A percentile compares a stretch with the other conserved stretches of the same genome.
Evolutionary conservation across 92 coral and sea anemone genomes (phyloP).

Genomic region (Heliopora coerulea): DNA sequence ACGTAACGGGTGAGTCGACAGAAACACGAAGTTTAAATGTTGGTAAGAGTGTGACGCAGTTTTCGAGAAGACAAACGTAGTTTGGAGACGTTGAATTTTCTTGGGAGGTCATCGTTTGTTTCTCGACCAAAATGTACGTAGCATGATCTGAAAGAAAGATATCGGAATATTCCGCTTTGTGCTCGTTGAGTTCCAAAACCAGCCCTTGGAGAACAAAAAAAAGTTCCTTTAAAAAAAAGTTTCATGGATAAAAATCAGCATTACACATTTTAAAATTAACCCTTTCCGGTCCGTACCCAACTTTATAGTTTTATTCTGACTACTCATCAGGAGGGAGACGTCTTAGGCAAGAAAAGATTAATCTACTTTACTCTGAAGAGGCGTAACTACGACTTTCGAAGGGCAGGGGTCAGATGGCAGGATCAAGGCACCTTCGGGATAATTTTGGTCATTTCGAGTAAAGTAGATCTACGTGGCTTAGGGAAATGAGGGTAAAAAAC

Average conservation of each 20-base stretch:
- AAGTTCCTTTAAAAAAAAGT: neutral
- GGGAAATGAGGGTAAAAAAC: too few species aligned
- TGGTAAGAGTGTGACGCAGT: constrained; percentile 70
- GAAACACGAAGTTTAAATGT: constrained; percentile 72
- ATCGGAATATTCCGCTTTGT: constrained; percentile 74
- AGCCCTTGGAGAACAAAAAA: constrained; percentile 59
- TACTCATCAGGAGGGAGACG: too few species aligned
- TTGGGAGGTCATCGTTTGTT: constrained; percentile 43
- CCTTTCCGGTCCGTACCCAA: too few species aligned
- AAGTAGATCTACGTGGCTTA: too few species aligned
- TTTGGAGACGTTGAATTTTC: constrained; percentile 41
- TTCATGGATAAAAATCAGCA: too few species aligned
- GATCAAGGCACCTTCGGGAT: too few species aligned
- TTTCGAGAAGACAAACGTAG: constrained; percentile 76
- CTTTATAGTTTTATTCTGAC: too few species aligned
- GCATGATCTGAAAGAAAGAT: constrained; percentile 69
- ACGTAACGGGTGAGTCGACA: constrained; percentile 9
- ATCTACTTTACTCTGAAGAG: neutral
- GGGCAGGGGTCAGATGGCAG: neutral
- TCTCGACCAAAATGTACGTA: constrained; percentile 86
- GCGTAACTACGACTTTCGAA: neutral
- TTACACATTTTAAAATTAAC: too few species aligned
- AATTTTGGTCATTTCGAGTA: too few species aligned
- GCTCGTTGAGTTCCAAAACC: constrained; percentile 78
- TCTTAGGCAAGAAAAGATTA: too few species aligned